These are phyloP conservation scores for Melipona quadrifasciata DNA, from an alignment of 1,140 invertebrate species.

Conservation along the genomic window DNA sequence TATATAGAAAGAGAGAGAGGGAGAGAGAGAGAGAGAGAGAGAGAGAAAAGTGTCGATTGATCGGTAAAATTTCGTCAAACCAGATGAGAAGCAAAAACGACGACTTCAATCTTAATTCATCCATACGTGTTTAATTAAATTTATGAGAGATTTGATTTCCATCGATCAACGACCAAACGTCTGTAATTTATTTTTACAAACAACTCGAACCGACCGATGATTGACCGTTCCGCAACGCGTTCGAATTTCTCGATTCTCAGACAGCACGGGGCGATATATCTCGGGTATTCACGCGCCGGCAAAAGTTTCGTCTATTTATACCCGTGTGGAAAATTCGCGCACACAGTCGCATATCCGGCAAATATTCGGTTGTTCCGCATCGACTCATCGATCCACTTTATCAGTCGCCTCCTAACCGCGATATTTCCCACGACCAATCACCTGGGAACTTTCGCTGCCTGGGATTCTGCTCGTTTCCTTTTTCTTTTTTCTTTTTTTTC, in stretches of 20 bases:
- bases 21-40: too few species aligned
- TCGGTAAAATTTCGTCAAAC: not conserved
- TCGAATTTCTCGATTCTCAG: not conserved
- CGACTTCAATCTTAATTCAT: not conserved
- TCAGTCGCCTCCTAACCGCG: conserved; percentile 65
- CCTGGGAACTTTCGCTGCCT: conserved; percentile 59
- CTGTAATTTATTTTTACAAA: not conserved
- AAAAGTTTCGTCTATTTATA: conserved; percentile 58
- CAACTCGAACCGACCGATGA: not conserved
- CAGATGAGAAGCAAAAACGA: not conserved
- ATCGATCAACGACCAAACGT: not conserved
- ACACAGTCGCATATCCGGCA: conserved; percentile 28
- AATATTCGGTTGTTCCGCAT: conserved; percentile 50
- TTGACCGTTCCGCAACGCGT: conserved; percentile 21
- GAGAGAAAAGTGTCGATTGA: too few species aligned
- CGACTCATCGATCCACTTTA: conserved; percentile 68
- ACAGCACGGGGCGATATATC: not conserved
- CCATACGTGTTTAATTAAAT: not conserved
- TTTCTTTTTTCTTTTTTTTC: not conserved
- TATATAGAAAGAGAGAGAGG: not conserved
- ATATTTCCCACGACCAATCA: conserved; percentile 70
- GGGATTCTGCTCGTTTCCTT: not conserved
- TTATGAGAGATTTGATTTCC: not conserved
- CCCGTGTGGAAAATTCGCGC: conserved; percentile 53
- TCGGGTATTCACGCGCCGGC: conserved; percentile 1